Evolutionary conservation across 2,888 invertebrate species (phyloP).

Genomic region (Synanthedon vespiformis): DNA sequence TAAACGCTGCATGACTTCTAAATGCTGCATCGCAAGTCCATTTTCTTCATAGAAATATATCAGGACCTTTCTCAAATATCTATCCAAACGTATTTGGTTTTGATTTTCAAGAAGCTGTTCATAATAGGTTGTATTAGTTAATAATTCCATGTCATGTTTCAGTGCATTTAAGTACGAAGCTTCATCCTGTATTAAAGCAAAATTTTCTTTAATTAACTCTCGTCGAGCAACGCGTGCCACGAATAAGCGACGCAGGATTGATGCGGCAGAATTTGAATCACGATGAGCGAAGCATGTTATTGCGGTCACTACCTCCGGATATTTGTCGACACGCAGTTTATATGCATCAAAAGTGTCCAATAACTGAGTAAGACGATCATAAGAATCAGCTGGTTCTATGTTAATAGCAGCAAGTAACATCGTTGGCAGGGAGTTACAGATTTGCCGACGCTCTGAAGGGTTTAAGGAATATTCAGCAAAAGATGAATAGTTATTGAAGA

Average conservation of each 20-base stretch:
- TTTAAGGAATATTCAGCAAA: background rate
- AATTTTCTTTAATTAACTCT: conserved; percentile 25
- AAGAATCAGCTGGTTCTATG: conserved; percentile 7
- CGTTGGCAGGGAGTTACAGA: background rate
- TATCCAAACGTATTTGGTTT: background rate
- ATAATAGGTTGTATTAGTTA: background rate
- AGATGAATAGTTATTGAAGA: background rate
- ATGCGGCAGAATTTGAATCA: conserved; percentile 11
- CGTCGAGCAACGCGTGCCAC: conserved; percentile 26
- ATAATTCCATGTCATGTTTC: conserved; percentile 16
- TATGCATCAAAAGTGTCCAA: conserved; percentile 24
- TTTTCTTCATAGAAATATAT: background rate
- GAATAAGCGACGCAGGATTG: conserved; percentile 23
- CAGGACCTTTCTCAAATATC: background rate
- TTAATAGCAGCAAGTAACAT: conserved; percentile 1
- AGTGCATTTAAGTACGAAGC: conserved; percentile 37
- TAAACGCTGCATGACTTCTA: background rate
- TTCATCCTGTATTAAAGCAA: conserved; percentile 23
- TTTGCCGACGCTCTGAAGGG: background rate
- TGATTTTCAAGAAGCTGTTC: background rate
- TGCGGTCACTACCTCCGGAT: conserved; percentile 15
- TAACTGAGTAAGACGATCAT: conserved; percentile 13
- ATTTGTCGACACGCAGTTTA: conserved; percentile 15
- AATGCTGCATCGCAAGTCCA: background rate
- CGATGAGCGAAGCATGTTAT: conserved; percentile 16